Base-by-base conservation (phyloP, 2,797 vertebrate genomes). In the Sebastes iracundus region DNA sequence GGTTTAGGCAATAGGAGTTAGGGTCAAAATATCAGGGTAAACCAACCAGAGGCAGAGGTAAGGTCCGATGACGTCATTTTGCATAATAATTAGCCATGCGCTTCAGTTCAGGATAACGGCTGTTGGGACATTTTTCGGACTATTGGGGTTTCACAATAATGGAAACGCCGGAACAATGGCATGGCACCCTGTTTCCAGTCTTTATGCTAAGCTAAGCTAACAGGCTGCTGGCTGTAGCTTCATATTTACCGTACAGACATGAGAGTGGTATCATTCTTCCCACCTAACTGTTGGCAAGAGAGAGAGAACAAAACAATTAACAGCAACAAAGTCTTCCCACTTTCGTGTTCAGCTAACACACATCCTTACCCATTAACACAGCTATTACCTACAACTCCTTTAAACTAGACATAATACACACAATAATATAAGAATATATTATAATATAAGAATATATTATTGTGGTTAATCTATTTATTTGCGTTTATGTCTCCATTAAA, bases 391-490 rank as follows among this genome's bases (percentile, higher is more conserved):
- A 63, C 52, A 32, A 30, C 25, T 10, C 16, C 25, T 65, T n/a
- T 10, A 60, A 65, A 38, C 16, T 18, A 7, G 14, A 63, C 38
- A 42, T 42, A 42, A 42, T 16, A 42, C 38, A 16, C 38, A 42
- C 38, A 42, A 42, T 42, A 53, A 49, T 49, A 49, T 49, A 49
- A 8, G 16, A 53, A 9, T 59, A 75, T 14, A 22, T 58, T 5
- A 58, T 49, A 53, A 49, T 49, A 49, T 49, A 49, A 8, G 16
- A 53, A 9, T 59, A 75, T 14, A 22, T 58, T 5, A 58, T 49
- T 75, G 35, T 68, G 59, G 27, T 87, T 64, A 61, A 88, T 84
- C 14, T 13, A 71, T 13, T 74, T 62, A 72, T 56, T 71, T 78
- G 25, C 68, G 49, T 65, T 68, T 23, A 25, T 65, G 53, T 25